Evolutionary conservation across 2,888 invertebrate genomes (phyloP), one percentile per base, ranked within the genome.

Genomic region (Drosophila antonietae): DNA sequence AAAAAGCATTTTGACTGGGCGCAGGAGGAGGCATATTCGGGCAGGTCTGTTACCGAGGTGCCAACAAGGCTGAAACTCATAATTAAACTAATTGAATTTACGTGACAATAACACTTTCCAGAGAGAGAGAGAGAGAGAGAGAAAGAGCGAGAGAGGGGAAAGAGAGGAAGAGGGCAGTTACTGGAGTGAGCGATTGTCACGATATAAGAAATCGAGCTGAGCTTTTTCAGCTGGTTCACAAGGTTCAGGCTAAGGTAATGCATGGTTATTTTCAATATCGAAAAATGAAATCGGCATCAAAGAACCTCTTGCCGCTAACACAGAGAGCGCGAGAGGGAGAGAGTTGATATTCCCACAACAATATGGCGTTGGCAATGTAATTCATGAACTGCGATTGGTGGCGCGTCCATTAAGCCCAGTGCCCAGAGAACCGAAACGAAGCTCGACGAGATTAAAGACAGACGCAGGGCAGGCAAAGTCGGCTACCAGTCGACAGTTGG

Each of bases 221-320:
- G 35, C 15, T 20, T 14, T 9, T 14, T 7, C 6, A 49, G 18
- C 41, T 43, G 60, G 61, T 73, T 73, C 47, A 68, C 55, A 43
- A 62, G 55, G 75, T 81, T 75, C 68, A 82, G 74, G 73, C 73
- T 67, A 69, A 68, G 53, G 59, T 89, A 88, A 89, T 90, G 84
- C 89, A 85, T 77, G 90, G 90, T 89, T 90, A 88, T 90, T 90
- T 90, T 78, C 84, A 90, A 90, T 90, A 90, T 90, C 89, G 77
- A 84, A 84, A 90, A 88, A 87, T 88, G 89, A 90, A 90, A 90
- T 88, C 88, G 81, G 85, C 88, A 81, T 88, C 89, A 86, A 84
- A 90, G 90, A 78, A 83, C 75, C 73, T 84, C 83, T 75, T 77
- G 88, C 85, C 88, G 87, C 80, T 65, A 55, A 33, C 10, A 37